Evolutionary conservation across 2,113 vertebrate species (phyloP).

Genomic region (Pycnonotus jocosus): DNA sequence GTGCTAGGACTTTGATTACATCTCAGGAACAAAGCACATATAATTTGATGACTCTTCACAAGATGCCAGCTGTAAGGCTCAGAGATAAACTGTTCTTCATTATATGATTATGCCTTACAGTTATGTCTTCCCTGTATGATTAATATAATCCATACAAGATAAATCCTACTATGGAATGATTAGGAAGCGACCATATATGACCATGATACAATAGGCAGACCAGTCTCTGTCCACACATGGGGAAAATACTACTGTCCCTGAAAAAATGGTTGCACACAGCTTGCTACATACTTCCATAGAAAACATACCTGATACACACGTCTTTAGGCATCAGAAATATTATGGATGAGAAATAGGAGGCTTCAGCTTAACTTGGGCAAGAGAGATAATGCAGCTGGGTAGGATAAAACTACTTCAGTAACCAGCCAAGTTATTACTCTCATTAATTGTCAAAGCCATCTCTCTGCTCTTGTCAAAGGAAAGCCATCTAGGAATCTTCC

Average conservation of each 20-base stretch:
- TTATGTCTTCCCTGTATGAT: not conserved
- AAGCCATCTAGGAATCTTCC: not conserved
- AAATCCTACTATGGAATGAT: not conserved
- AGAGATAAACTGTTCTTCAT: not conserved
- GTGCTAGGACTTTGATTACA: not conserved
- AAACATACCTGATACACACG: rapidly evolving
- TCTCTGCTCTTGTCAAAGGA: not conserved
- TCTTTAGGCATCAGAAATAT: not conserved
- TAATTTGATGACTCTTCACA: not conserved
- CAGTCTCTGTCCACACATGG: not conserved
- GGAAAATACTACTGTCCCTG: not conserved
- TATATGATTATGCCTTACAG: not conserved
- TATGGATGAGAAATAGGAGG: not conserved
- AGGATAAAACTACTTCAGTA: not conserved
- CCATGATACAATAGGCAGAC: not conserved
- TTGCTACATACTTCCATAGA: not conserved
- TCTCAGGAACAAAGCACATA: not conserved
- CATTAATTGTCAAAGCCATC: not conserved
- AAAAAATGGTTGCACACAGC: not conserved
- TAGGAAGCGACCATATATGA: not conserved
- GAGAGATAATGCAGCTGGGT: not conserved
- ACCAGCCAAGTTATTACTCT: not conserved
- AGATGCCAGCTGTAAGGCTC: not conserved
- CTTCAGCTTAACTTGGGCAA: not conserved
- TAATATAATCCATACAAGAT: not conserved